A percentile compares a stretch with the other conserved stretches of the same genome.
These are phyloP conservation scores for Amniataba percoides DNA, from an alignment of 2,797 vertebrate species.

Conservation along the genomic window DNA sequence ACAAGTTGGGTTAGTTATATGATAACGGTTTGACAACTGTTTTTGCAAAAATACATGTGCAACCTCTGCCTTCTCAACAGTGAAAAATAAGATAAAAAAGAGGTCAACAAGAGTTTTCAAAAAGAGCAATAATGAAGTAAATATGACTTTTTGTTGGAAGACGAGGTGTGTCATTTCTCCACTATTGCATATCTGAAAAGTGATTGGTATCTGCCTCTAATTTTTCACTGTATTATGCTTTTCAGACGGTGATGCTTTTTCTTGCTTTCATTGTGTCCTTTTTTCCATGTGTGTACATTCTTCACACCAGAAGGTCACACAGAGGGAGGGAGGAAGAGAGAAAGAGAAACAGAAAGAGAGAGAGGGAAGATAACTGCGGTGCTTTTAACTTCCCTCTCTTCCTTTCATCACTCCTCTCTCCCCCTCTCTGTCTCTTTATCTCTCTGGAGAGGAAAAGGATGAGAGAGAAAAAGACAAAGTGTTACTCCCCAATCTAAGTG, in stretches of 20 bases:
- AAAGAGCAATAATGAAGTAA: background rate
- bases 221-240: background rate
- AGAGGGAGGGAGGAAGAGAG: conserved; percentile 18
- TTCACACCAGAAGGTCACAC: conserved; percentile 55
- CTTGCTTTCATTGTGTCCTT: conserved; percentile 25
- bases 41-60: background rate
- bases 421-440: conserved; percentile 34
- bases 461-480: conserved; percentile 71
- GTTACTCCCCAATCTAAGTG: conserved; percentile 54
- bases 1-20: background rate
- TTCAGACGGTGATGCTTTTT: conserved; percentile 8
- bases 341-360: conserved; percentile 15
- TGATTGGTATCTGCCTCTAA: background rate
- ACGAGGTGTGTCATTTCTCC: background rate
- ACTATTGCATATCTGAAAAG: background rate
- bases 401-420: conserved; percentile 36
- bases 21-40: too few species aligned
- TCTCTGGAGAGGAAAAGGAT: conserved; percentile 58
- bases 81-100: background rate
- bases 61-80: background rate
- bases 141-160: background rate
- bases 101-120: background rate
- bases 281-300: conserved; percentile 12
- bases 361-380: conserved; percentile 40
- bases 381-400: conserved; percentile 59